These are phyloP conservation scores for Oryzias woworae DNA, from an alignment of 2,113 vertebrate genomes.

Conservation along the genomic window DNA sequence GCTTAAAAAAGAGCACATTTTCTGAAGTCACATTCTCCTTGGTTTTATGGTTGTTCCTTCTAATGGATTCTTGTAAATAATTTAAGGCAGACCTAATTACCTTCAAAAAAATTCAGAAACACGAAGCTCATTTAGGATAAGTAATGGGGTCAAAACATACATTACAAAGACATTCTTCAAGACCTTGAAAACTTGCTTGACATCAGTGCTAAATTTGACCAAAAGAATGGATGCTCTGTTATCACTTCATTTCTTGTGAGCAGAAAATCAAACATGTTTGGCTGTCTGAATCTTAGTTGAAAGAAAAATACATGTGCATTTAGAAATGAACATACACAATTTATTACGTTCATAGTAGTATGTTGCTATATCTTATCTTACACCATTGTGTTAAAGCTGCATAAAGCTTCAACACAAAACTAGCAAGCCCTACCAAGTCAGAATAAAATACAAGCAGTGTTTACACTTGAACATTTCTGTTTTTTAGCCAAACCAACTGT, in stretches of 20 bases:
- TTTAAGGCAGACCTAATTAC: slow-evolving; percentile 60
- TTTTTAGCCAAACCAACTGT: too few species aligned
- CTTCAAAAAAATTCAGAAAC: slow-evolving; percentile 53
- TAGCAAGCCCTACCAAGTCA: too few species aligned
- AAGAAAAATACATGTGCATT: too few species aligned
- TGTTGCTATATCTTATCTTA: too few species aligned
- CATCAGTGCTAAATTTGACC: slow-evolving; percentile 30
- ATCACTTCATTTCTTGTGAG: slow-evolving; percentile 11
- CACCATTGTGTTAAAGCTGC: too few species aligned
- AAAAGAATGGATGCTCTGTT: slow-evolving; percentile 6
- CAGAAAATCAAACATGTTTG: neutral
- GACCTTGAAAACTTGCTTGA: slow-evolving; percentile 31
- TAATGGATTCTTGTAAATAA: slow-evolving; percentile 54
- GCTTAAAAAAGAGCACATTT: too few species aligned
- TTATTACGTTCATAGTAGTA: too few species aligned
- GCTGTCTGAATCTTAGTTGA: too few species aligned
- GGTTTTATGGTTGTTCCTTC: slow-evolving; percentile 26
- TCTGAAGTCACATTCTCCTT: slow-evolving; percentile 4
- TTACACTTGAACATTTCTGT: too few species aligned
- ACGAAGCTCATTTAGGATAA: slow-evolving; percentile 46
- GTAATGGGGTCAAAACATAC: slow-evolving; percentile 59
- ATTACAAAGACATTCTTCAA: slow-evolving; percentile 58
- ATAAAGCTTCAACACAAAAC: too few species aligned
- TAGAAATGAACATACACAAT: too few species aligned
- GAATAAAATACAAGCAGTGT: too few species aligned